Evolutionary conservation across 2,888 invertebrate genomes (phyloP).

Genomic region (Chorisops tibialis): DNA sequence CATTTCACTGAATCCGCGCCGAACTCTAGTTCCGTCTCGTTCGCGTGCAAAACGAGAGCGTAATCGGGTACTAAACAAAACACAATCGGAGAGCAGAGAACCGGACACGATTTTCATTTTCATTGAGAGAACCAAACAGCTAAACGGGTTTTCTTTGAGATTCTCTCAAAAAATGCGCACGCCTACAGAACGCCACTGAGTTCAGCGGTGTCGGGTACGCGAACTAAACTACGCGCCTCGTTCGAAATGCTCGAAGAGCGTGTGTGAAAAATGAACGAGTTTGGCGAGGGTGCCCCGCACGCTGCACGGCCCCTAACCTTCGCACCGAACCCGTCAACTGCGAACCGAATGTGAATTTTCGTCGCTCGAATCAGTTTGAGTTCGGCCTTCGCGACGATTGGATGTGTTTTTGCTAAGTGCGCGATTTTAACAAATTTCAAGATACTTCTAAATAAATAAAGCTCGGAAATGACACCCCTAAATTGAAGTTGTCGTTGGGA

Average conservation of each 20-base stretch:
- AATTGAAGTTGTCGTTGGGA: too few relatives aligned
- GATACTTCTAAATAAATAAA: too few relatives aligned
- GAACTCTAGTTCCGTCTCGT: neutral
- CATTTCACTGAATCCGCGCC: slow-evolving; percentile 3
- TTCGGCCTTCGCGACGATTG: slow-evolving; percentile 50
- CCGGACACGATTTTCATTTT: slow-evolving; percentile 35
- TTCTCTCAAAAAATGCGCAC: slow-evolving; percentile 7
- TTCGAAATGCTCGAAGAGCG: neutral
- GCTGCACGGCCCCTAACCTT: neutral
- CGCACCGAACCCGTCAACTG: slow-evolving; percentile 17
- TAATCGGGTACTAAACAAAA: too few relatives aligned
- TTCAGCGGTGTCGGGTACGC: neutral
- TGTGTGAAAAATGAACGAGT: too few relatives aligned
- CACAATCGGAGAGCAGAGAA: slow-evolving; percentile 35
- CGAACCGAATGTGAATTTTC: slow-evolving; percentile 34
- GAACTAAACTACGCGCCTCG: neutral
- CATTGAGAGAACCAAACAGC: neutral
- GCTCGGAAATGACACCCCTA: too few relatives aligned
- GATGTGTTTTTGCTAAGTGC: slow-evolving; percentile 1
- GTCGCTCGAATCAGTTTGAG: slow-evolving; percentile 48
- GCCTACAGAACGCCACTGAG: slow-evolving; percentile 9
- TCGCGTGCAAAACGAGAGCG: neutral
- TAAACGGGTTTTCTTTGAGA: too few relatives aligned
- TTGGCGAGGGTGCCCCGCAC: neutral
- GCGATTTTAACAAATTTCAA: too few relatives aligned